These are phyloP conservation scores for Aleiodes sp. DNA, from an alignment of 1,140 invertebrate species.

Conservation along the genomic window DNA sequence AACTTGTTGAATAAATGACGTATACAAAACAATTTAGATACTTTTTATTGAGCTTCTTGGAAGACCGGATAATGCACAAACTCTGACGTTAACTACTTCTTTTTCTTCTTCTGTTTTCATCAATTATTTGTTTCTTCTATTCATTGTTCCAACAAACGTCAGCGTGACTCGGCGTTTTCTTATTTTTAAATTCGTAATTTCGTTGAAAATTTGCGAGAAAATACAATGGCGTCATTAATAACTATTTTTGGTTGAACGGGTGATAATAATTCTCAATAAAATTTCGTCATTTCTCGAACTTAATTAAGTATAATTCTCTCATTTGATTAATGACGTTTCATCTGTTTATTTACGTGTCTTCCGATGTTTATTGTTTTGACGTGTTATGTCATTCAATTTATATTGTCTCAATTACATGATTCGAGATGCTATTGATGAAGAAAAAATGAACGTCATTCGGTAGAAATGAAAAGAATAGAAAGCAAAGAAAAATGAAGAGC, in stretches of 20 bases:
- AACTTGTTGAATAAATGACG: constrained; percentile 28
- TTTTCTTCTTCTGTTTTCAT: no score
- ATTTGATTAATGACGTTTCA: background rate
- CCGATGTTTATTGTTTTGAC: background rate
- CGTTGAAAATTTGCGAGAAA: background rate
- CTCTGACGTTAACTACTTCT: constrained; percentile 2
- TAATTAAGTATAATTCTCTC: background rate
- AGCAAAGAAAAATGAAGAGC: background rate
- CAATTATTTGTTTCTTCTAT: background rate
- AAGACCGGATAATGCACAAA: background rate
- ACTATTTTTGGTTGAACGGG: no score
- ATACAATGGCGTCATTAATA: background rate
- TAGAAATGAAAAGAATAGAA: background rate
- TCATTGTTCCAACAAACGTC: background rate
- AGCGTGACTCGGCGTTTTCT: background rate
- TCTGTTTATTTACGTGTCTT: constrained; percentile 10
- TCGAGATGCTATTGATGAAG: background rate
- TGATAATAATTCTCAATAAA: no score
- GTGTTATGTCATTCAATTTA: background rate
- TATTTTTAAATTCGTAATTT: background rate
- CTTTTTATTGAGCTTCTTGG: background rate
- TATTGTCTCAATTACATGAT: background rate
- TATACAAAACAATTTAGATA: constrained; percentile 12
- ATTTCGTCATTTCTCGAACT: background rate
- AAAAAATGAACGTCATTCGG: constrained; percentile 17